Conservation (phyloP, 2,888 invertebrate species). For the Drymonia ruficornis region DNA sequence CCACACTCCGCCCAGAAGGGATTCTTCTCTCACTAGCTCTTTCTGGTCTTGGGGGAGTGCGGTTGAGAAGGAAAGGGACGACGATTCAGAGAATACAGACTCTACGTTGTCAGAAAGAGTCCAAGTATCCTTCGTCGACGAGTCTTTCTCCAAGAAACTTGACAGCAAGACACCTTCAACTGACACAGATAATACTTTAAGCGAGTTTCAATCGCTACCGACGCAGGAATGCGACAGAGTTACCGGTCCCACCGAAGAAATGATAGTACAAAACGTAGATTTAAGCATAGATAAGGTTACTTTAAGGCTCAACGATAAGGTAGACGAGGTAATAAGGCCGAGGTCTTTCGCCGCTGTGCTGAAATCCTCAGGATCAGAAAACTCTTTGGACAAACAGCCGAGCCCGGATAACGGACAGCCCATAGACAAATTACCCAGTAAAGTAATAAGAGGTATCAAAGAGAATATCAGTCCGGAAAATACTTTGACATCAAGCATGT, state of each 20-base stretch:
- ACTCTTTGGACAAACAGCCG: conserved; percentile 68
- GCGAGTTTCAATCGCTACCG: conserved; percentile 74
- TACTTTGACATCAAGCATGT: conserved; percentile 77
- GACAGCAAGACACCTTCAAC: conserved; percentile 79
- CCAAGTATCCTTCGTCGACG: conserved; percentile 77
- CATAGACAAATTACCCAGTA: conserved; percentile 80
- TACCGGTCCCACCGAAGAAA: conserved; percentile 81
- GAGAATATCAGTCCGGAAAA: conserved; percentile 87
- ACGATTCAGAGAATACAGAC: conserved; percentile 74
- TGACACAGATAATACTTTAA: conserved; percentile 76
- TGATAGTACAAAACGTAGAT: conserved; percentile 82
- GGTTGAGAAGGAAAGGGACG: conserved; percentile 66
- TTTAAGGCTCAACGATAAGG: conserved; percentile 52
- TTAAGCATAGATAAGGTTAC: conserved; percentile 64
- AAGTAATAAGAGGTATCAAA: conserved; percentile 85
- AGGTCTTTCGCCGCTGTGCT: conserved; percentile 76
- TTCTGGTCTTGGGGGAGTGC: conserved; percentile 80
- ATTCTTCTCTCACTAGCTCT: conserved; percentile 71
- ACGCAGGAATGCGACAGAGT: conserved; percentile 56
- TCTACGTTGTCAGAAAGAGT: conserved; percentile 77
- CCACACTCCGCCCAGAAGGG: conserved; percentile 76
- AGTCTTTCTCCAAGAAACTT: conserved; percentile 74
- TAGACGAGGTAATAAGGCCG: conserved; percentile 57
- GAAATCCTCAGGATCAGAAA: conserved; percentile 74
- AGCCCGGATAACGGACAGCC: conserved; percentile 72